Base-by-base conservation (phyloP, 2,113 vertebrate species). In the Heterotis niloticus region DNA sequence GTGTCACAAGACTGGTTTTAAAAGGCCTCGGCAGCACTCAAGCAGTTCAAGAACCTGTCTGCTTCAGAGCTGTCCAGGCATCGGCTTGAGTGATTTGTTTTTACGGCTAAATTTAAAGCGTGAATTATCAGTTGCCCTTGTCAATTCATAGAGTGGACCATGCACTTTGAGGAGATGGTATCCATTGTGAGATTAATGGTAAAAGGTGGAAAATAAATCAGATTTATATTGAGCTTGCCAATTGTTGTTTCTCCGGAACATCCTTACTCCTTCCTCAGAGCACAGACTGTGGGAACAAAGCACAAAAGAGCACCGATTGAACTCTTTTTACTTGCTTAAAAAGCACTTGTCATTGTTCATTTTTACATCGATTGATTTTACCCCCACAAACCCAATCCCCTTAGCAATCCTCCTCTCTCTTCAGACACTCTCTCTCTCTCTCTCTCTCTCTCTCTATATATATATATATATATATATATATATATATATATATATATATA, bases 11-110 rank as follows among this genome's bases (percentile, higher is more conserved):
- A 44, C 23, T 29, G 51, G 54, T 65, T 56, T 80, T 64, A 34
- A 77, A 75, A 64, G 65, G 65, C 67, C 67, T 71, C 44, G 56
- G 24, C 16, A 34, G 76, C 44, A 52, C 60, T 66, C 54, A 13
- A 44, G 72, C 60, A 57, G 54, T 54, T 18, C 57, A 79, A 73
- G 34, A 79, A 77, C 85, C 78, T 44, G 76, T 66, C 82, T 44
- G 23, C 69, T 54, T 69, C 52, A 60, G 76, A 64, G 17, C 54
- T 69, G 28, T 81, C 75, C 17, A 10, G 76, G 34, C 17, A 52
- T n/a, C 57, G 81, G 82, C 85, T 20, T 26, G 78, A 79, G 83
- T 85, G 85, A 34, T 86, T 87, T 87, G 86, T 87, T 89, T 89
- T 82, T 82, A 81, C 28, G 76, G 79, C 81, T 76, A 64, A 77